Conservation (phyloP, 2,797 vertebrate species). For the Okamejei kenojei region DNA sequence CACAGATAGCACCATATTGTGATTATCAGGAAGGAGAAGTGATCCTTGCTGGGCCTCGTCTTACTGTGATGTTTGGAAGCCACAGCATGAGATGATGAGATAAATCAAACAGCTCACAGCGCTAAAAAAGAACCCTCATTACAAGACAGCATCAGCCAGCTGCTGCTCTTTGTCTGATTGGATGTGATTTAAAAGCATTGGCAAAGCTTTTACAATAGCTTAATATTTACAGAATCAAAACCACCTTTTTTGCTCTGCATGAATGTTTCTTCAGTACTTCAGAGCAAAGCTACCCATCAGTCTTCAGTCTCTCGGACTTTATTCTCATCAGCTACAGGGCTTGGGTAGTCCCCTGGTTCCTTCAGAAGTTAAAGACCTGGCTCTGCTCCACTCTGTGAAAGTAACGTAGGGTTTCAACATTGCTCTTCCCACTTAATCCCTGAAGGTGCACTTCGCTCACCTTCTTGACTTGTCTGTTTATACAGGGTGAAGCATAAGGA, state of each 20-base stretch:
- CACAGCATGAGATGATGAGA: conserved; percentile 7
- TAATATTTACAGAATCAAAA: conserved; percentile 13
- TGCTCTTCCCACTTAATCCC: not conserved
- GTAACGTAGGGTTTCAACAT: not conserved
- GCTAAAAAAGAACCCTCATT: not conserved
- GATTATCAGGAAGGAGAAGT: not conserved
- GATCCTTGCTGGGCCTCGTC: not conserved
- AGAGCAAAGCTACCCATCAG: not conserved
- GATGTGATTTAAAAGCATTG: conserved; percentile 11
- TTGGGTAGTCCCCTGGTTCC: not conserved
- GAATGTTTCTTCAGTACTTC: not conserved
- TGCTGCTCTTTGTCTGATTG: not conserved
- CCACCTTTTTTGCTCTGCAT: conserved; percentile 26
- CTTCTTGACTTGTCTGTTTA: not conserved
- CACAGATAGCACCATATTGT: not conserved
- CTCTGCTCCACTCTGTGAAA: not conserved
- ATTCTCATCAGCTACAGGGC: not conserved
- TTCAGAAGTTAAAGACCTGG: not conserved
- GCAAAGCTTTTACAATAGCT: conserved; percentile 16
- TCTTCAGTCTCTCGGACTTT: not conserved
- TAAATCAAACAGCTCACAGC: conserved; percentile 31
- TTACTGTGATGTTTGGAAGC: conserved; percentile 3
- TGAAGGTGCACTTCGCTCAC: not conserved
- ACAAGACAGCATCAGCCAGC: not conserved
- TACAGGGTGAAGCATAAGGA: not conserved